phyloP scores from a whole-genome alignment of 2,113 vertebrate species.

The Plotosus lineatus region DNA sequence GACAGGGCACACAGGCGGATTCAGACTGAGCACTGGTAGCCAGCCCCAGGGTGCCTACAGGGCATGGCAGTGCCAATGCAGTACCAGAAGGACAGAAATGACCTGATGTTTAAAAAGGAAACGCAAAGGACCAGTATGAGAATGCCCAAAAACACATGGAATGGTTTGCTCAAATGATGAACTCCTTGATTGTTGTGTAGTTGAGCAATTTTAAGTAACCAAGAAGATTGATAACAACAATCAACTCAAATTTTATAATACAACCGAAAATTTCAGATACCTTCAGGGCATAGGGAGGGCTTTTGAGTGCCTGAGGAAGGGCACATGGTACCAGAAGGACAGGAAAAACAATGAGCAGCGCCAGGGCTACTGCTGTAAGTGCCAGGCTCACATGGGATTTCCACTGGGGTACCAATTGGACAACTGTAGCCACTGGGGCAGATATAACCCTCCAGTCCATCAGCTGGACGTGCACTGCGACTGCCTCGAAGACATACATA shows the following conservation, averaged over 20 bases:
- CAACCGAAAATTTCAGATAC: conserved; percentile 60
- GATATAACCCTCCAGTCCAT: conserved; percentile 77
- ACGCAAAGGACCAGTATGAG: background rate
- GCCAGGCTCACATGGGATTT: conserved; percentile 83
- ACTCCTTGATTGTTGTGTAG: background rate
- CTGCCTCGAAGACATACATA: conserved; percentile 84
- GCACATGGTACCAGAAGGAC: conserved; percentile 78
- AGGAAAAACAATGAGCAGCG: conserved; percentile 74
- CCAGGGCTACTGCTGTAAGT: conserved; percentile 79
- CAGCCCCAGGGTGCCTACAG: conserved; percentile 76
- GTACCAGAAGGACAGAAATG: conserved; percentile 78
- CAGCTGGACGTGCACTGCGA: conserved; percentile 70
- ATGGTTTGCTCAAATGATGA: background rate
- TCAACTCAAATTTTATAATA: background rate
- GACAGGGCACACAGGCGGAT: conserved; percentile 78
- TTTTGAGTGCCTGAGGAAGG: conserved; percentile 68
- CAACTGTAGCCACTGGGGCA: conserved; percentile 84
- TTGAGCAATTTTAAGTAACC: background rate
- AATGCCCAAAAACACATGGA: background rate
- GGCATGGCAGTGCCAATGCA: conserved; percentile 74
- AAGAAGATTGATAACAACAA: background rate
- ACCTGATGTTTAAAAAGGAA: conserved; percentile 64
- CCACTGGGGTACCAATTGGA: conserved; percentile 72
- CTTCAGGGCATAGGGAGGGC: conserved; percentile 77
- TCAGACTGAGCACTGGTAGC: conserved; percentile 69